Conservation (phyloP, 2,797 vertebrate genomes). For the Champsocephalus gunnari region DNA sequence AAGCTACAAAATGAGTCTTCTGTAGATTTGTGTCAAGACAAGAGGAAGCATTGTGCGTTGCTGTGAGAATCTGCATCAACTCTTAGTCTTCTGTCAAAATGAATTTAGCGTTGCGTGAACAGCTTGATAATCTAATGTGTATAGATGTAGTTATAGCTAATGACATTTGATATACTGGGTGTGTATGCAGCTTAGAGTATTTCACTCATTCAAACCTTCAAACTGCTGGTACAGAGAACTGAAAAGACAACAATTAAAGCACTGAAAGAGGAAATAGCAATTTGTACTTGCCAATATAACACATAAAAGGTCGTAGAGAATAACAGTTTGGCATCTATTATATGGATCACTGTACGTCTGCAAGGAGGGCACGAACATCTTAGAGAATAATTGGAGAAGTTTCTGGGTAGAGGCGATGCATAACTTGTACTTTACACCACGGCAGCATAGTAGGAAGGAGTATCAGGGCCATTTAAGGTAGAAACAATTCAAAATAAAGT, state of each 20-base stretch:
- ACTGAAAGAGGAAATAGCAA: constrained; percentile 8
- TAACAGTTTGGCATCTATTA: constrained; percentile 7
- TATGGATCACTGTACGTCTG: background rate
- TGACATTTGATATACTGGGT: constrained; percentile 43
- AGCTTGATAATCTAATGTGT: constrained; percentile 1
- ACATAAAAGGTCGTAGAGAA: background rate
- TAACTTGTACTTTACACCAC: constrained; percentile 13
- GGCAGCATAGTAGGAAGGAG: background rate
- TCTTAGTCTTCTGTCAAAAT: background rate
- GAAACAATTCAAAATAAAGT: no score
- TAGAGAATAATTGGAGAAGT: constrained; percentile 1
- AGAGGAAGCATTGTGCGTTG: constrained; percentile 18
- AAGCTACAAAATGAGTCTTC: constrained; percentile 26
- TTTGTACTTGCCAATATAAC: background rate
- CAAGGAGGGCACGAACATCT: background rate
- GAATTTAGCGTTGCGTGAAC: background rate
- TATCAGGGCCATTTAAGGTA: no score
- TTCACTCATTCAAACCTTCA: constrained; percentile 1
- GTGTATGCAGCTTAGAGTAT: background rate
- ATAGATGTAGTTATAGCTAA: background rate
- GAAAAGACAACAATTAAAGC: constrained; percentile 5
- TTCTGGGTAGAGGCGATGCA: constrained; percentile 27
- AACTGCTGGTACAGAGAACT: constrained; percentile 9
- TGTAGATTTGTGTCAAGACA: constrained; percentile 13
- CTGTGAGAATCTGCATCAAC: background rate